phyloP scores from a whole-genome alignment of 2,113 vertebrate species.

The Montifringilla adamsi region DNA sequence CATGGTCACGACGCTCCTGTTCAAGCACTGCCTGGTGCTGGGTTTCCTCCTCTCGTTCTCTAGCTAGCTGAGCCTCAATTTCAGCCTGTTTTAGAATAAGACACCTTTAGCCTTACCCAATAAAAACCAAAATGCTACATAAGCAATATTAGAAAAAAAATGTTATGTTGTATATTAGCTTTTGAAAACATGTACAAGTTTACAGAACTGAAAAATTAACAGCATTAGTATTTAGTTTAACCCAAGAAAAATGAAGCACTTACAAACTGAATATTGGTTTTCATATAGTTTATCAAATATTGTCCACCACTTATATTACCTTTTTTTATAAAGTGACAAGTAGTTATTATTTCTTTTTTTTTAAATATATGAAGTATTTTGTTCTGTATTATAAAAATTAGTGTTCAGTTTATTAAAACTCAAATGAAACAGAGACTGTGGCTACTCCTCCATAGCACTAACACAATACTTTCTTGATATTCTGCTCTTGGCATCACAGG shows the following conservation, averaged over 20 bases:
- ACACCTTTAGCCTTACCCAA: not conserved
- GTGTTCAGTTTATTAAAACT: not conserved
- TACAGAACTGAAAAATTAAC: not conserved
- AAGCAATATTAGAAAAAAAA: not conserved
- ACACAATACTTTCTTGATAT: not conserved
- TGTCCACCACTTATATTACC: not conserved
- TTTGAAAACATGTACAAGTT: not conserved
- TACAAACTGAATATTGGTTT: not conserved
- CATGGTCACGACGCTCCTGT: conserved; percentile 91
- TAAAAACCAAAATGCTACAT: not conserved
- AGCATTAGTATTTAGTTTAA: not conserved
- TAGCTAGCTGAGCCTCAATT: conserved; percentile 87
- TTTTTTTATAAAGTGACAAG: not conserved
- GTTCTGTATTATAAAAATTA: not conserved
- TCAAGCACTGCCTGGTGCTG: conserved; percentile 86
- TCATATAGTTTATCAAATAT: not conserved
- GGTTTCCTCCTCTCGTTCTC: conserved; percentile 84
- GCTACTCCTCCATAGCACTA: not conserved
- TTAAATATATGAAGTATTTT: not conserved
- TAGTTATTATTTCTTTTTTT: not conserved
- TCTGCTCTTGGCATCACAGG: not conserved
- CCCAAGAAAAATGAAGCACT: not conserved
- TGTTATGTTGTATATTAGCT: not conserved
- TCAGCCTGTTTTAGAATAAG: conserved; percentile 76
- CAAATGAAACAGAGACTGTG: not conserved